Conservation (phyloP, 2,113 vertebrate species). For the Leptocoma aspasia region DNA sequence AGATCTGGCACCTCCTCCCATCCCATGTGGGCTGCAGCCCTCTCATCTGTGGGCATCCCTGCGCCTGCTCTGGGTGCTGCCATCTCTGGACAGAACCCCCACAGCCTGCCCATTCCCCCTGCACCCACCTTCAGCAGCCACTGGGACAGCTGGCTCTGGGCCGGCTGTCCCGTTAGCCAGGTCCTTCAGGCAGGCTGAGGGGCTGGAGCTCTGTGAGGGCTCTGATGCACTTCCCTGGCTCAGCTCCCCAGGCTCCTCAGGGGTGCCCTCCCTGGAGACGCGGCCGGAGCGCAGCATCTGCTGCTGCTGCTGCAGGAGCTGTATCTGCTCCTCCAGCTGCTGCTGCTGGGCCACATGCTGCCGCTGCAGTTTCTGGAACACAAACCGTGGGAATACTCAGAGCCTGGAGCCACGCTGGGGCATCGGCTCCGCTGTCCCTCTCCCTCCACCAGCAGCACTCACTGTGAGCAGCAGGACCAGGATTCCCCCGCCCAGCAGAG, state of each 20-base stretch:
- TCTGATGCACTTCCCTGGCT: background rate
- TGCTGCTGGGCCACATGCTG: conserved; percentile 73
- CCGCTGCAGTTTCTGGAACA: conserved; percentile 46
- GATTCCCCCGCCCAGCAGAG: conserved; percentile 84
- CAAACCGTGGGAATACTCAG: accelerated
- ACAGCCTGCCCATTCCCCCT: background rate
- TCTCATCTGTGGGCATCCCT: background rate
- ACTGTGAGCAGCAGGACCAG: conserved; percentile 75
- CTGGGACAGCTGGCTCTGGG: background rate
- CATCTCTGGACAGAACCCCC: background rate
- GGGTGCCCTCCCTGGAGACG: background rate
- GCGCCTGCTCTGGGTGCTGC: background rate
- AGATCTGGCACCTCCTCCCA: background rate
- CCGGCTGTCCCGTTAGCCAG: background rate
- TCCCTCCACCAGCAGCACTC: background rate
- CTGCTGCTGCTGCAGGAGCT: conserved; percentile 58
- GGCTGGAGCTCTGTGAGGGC: background rate
- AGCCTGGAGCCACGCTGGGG: accelerated
- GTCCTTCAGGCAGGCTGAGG: background rate
- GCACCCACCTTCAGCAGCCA: conserved; percentile 23
- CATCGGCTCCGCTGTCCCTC: accelerated
- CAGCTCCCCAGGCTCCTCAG: background rate
- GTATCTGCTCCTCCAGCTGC: conserved; percentile 70
- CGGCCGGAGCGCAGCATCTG: background rate
- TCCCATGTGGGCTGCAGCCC: background rate